Evolutionary conservation across 1,140 invertebrate species (phyloP).

Genomic region (Carposina sasakii): DNA sequence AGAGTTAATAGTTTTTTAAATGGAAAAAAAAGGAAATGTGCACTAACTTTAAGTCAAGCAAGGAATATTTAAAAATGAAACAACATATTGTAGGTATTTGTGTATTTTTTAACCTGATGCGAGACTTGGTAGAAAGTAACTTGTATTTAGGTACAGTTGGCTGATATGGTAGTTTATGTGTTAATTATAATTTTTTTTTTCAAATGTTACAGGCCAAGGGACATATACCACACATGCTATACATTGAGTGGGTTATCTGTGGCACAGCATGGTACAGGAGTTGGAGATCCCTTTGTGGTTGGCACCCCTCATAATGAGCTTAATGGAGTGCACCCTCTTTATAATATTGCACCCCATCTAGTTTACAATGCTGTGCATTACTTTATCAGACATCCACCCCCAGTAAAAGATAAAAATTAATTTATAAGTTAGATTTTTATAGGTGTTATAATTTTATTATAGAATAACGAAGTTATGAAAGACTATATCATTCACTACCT

Average conservation of each 20-base stretch:
- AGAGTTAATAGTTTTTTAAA: too few relatives aligned
- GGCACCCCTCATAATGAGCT: conserved; percentile 59
- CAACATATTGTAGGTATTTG: too few relatives aligned
- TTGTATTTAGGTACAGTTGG: neutral
- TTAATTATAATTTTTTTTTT: neutral
- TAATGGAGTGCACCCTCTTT: conserved; percentile 62
- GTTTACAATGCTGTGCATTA: conserved; percentile 65
- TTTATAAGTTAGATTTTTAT: conserved; percentile 1
- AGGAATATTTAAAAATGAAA: too few relatives aligned
- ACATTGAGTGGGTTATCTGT: conserved; percentile 95
- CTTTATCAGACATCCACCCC: conserved; percentile 59
- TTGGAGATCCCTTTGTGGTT: conserved; percentile 61
- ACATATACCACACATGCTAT: conserved; percentile 98
- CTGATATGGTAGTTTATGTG: conserved; percentile 5
- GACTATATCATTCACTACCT: too few relatives aligned
- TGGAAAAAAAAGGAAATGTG: too few relatives aligned
- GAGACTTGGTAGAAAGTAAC: neutral
- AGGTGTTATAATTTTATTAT: too few relatives aligned
- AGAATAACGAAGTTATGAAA: too few relatives aligned
- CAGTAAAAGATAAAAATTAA: conserved; percentile 56
- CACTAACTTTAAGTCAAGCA: too few relatives aligned
- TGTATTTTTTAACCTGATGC: too few relatives aligned
- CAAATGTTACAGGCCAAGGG: conserved; percentile 82
- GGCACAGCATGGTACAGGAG: conserved; percentile 86
- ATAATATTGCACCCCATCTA: conserved; percentile 65